phyloP scores from a whole-genome alignment of 1,140 invertebrate species.

The Drosophila biarmipes region DNA sequence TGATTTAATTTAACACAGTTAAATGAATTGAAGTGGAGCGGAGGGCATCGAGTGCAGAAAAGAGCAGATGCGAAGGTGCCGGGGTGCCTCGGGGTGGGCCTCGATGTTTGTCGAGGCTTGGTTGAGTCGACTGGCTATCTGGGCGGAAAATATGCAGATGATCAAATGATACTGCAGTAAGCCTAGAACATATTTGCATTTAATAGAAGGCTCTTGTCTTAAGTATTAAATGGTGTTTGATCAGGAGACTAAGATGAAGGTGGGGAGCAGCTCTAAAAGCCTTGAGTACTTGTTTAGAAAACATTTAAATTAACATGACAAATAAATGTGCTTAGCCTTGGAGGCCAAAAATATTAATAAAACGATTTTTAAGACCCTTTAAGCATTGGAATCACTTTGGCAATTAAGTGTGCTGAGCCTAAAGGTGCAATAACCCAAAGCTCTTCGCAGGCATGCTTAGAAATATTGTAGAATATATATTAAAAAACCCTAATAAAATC shows the following conservation, averaged over 20 bases:
- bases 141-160: slow-evolving; percentile 6
- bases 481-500: too few species aligned
- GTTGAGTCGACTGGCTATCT: slow-evolving; percentile 4
- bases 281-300: neutral
- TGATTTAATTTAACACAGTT: slow-evolving; percentile 84
- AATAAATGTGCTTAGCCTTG: neutral
- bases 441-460: too few species aligned
- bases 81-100: neutral
- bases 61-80: neutral
- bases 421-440: too few species aligned
- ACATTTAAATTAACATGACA: neutral
- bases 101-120: slow-evolving; percentile 13
- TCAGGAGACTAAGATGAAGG: too few species aligned
- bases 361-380: too few species aligned
- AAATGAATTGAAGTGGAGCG: slow-evolving; percentile 69
- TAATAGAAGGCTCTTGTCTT: neutral
- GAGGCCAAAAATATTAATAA: neutral
- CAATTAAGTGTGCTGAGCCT: too few species aligned
- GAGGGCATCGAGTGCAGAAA: neutral
- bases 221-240: neutral
- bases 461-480: neutral
- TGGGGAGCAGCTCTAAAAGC: neutral
- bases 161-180: neutral
- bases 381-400: too few species aligned
- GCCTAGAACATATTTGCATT: slow-evolving; percentile 7